Conservation (phyloP, 1,140 invertebrate genomes). For the Brachionus manjavacas region DNA sequence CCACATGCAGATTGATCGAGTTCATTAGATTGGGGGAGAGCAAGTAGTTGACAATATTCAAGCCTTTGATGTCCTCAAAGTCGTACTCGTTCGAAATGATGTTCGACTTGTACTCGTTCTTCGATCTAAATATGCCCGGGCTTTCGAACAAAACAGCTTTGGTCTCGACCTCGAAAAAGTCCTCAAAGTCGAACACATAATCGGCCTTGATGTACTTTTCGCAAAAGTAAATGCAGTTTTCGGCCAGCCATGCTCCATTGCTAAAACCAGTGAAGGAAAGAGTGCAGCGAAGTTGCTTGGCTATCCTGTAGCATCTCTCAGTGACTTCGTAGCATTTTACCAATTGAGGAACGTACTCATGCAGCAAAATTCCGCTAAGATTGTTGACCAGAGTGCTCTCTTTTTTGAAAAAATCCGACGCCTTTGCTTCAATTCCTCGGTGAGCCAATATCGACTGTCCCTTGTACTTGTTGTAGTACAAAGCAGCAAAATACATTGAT, state of each 20-base stretch:
- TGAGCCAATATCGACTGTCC: neutral
- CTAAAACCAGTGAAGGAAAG: neutral
- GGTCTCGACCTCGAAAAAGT: neutral
- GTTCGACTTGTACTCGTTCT: neutral
- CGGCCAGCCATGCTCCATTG: neutral
- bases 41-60: neutral
- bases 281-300: neutral
- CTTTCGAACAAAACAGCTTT: conserved; percentile 2
- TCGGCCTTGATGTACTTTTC: neutral
- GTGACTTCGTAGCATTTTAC: conserved; percentile 5
- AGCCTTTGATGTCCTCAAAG: neutral
- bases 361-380: neutral
- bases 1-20: neutral
- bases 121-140: neutral
- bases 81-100: neutral
- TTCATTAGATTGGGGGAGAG: conserved; percentile 2
- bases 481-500: neutral
- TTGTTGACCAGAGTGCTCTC: neutral
- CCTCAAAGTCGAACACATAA: neutral
- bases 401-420: neutral
- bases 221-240: conserved; percentile 11
- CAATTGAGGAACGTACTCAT: neutral
- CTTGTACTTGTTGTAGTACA: neutral
- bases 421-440: neutral
- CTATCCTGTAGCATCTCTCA: neutral